These are phyloP conservation scores for Uropsilus gracilis DNA, from an alignment of 2,113 vertebrate genomes.

Conservation along the genomic window DNA sequence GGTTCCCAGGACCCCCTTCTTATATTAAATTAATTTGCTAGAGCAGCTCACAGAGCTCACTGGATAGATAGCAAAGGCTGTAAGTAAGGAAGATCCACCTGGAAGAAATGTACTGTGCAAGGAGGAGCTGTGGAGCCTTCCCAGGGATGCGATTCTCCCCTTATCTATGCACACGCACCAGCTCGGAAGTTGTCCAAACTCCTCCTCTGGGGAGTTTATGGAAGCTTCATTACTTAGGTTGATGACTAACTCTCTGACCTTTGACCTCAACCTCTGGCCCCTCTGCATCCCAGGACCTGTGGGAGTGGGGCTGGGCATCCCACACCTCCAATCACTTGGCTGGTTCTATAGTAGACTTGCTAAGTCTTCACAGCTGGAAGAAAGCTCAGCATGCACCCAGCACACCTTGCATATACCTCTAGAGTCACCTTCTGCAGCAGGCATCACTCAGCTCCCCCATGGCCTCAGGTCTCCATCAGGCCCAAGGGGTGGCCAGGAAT, in stretches of 20 bases:
- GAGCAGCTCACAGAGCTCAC: background rate
- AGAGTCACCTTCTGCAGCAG: background rate
- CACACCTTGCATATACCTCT: background rate
- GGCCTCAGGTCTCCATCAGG: too few relatives aligned
- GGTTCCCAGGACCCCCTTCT: background rate
- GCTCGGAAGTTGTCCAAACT: too few relatives aligned
- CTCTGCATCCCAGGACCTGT: background rate
- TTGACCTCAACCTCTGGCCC: background rate
- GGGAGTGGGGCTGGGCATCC: background rate
- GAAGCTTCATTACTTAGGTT: too few relatives aligned
- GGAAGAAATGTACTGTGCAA: background rate
- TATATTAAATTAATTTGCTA: background rate
- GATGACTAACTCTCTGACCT: background rate
- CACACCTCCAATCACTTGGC: too few relatives aligned
- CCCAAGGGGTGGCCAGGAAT: too few relatives aligned
- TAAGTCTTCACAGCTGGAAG: background rate
- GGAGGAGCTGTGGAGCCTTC: background rate
- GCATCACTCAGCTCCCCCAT: too few relatives aligned
- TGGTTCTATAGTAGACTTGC: background rate
- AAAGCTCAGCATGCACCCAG: fast-evolving
- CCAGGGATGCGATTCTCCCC: background rate
- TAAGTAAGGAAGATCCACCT: background rate
- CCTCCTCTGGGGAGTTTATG: too few relatives aligned
- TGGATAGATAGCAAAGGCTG: background rate
- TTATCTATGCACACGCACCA: too few relatives aligned